Evolutionary conservation across 23 tunicate genomes (phyloP), one percentile per base, ranked within the genome.

Genomic region (Oikopleura dioica): DNA sequence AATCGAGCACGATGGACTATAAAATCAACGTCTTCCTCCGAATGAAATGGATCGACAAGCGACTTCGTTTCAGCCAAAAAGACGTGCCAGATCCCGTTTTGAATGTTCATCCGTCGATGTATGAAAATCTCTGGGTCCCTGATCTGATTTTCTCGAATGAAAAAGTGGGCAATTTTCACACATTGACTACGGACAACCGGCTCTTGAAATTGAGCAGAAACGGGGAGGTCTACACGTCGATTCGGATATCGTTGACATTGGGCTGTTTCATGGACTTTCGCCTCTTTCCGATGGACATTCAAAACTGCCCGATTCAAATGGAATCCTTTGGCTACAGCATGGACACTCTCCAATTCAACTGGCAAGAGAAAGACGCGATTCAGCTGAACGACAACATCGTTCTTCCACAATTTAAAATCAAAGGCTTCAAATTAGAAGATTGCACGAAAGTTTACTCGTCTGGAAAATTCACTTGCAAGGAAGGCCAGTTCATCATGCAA

Each of bases 211-310:
- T 88, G 36, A 78, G 79, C 36, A 78, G 68, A 76, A 80, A 84
- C 69, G 95, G 95, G 24, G 95, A 88, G 75, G 77, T 88, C 1
- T 78, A 84, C 69, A 78, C 95, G 55, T 84, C 88, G 59, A 79
- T 84, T 67, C 80, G 95, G 30, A 38, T 88, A 36, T 84, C 86
- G 36, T 38, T 88, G 16, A 84, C 95, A 28, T 76, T 88, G 67
- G 81, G 88, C 1, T 88, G 95, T 69, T 84, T 78, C 31, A 88
- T 88, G 95, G 82, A 81, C 77, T 77, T 88, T 36, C 81, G 80
- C 26, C 78, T 76, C 77, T 88, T 88, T 76, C 95, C 95, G 23
- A 88, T 88, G 95, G 95, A 88, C 59, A 81, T 84, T 1, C 95
- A 88, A 51, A 81, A 78, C 28, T 88, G 95, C 77, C 85, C 81